phyloP scores from a whole-genome alignment of 1,140 invertebrate genomes.

The Bombus haemorrhoidalis region DNA sequence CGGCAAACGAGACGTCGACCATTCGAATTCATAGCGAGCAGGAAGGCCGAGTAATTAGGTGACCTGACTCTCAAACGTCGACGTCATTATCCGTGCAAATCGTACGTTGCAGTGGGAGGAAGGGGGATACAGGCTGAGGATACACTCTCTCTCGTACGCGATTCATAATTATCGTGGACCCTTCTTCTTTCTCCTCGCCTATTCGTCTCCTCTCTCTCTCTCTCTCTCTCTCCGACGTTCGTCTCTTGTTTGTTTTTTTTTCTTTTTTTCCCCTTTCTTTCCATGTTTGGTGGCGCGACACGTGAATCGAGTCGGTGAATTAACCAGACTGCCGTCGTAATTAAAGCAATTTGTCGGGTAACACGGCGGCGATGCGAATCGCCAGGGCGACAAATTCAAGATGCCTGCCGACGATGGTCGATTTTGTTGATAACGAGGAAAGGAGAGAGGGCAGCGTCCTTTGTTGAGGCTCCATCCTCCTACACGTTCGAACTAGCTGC shows the following conservation, averaged over 20 bases:
- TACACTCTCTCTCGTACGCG: background rate
- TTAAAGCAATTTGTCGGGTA: constrained; percentile 39
- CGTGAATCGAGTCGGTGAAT: constrained; percentile 26
- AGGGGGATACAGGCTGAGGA: background rate
- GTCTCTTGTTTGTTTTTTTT: background rate
- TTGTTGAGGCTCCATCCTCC: background rate
- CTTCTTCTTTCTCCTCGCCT: too few species aligned
- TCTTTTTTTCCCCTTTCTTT: background rate
- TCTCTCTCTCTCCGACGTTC: background rate
- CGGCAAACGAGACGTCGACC: constrained; percentile 11
- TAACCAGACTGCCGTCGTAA: constrained; percentile 38
- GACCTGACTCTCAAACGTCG: constrained; percentile 23
- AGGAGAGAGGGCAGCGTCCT: too few species aligned
- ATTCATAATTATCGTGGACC: constrained; percentile 27
- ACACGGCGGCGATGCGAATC: constrained; percentile 24
- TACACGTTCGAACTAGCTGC: too few species aligned
- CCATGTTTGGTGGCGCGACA: background rate
- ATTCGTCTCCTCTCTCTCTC: background rate
- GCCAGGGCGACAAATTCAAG: background rate
- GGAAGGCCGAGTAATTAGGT: constrained; percentile 29
- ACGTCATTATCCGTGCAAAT: constrained; percentile 22
- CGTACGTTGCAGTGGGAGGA: background rate
- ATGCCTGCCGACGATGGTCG: background rate
- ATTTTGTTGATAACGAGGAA: background rate
- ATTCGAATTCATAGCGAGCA: background rate